Percentiles rank a stretch among this genome's conserved stretches.
Evolutionary conservation across 2,888 invertebrate genomes (phyloP).

Genomic region (Dendrolimus pini): DNA sequence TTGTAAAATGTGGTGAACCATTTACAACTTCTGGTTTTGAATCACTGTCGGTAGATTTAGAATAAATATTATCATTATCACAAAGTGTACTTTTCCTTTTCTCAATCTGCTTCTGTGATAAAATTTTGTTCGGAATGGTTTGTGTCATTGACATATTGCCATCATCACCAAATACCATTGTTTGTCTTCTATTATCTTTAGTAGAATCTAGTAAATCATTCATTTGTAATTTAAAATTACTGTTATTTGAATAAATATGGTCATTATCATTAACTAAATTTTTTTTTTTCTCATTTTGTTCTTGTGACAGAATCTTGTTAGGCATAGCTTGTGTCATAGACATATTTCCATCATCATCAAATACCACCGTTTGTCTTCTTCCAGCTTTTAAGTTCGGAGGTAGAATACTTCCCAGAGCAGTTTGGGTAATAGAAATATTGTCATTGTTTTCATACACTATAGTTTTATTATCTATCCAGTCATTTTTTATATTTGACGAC

Average conservation of each 20-base stretch:
- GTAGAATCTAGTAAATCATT: no score
- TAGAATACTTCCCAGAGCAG: slow-evolving; percentile 14
- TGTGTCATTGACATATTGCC: slow-evolving; percentile 25
- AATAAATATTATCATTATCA: no score
- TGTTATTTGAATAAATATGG: no score
- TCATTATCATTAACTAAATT: no score
- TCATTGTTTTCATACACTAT: slow-evolving; percentile 20
- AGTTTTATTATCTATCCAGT: slow-evolving; percentile 7
- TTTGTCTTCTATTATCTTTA: slow-evolving; percentile 12
- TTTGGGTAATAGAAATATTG: slow-evolving; percentile 26
- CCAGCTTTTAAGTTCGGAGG: background rate
- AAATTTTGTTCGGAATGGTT: background rate
- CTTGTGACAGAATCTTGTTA: slow-evolving; percentile 12
- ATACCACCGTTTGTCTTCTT: slow-evolving; percentile 16
- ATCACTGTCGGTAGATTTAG: no score
- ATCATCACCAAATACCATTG: slow-evolving; percentile 16
- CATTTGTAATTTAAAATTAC: no score
- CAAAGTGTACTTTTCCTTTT: no score
- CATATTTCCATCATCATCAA: slow-evolving; percentile 8
- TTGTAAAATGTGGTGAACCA: no score
- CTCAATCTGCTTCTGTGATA: no score
- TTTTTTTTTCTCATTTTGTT: no score
- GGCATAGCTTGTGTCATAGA: slow-evolving; percentile 26
- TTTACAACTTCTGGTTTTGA: no score
- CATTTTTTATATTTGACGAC: no score